Conservation (phyloP, 2,113 vertebrate species). For the Phalacrocorax carbo region DNA sequence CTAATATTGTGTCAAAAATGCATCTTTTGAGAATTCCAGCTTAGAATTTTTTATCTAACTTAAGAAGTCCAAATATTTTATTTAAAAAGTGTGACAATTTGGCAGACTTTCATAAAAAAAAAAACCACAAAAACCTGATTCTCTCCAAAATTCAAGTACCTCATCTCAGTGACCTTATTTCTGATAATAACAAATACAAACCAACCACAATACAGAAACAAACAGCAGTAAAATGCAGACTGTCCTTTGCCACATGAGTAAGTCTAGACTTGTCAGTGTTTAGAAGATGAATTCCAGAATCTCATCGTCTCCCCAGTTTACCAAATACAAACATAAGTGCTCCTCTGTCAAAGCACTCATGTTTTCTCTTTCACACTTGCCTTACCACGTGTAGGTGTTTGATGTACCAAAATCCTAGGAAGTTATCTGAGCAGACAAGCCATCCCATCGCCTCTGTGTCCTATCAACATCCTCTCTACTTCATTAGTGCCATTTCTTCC, state of each 20-base stretch:
- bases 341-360: background rate
- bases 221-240: background rate
- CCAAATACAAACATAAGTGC: background rate
- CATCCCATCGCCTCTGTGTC: background rate
- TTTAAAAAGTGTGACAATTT: background rate
- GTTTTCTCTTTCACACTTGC: background rate
- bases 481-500: background rate
- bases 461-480: background rate
- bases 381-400: background rate
- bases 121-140: rapidly evolving
- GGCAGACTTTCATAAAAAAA: background rate
- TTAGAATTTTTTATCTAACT: background rate
- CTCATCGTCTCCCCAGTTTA: background rate
- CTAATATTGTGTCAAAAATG: background rate
- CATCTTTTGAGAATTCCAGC: background rate
- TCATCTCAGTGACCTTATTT: background rate
- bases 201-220: background rate
- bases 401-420: background rate
- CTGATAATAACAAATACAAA: background rate
- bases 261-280: too few species aligned
- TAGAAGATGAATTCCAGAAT: background rate
- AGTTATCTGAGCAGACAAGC: background rate
- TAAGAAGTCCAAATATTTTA: background rate
- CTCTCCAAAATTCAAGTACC: background rate
- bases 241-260: background rate